Base-by-base conservation (phyloP, 2,113 vertebrate species). In the Nettapus auritus region DNA sequence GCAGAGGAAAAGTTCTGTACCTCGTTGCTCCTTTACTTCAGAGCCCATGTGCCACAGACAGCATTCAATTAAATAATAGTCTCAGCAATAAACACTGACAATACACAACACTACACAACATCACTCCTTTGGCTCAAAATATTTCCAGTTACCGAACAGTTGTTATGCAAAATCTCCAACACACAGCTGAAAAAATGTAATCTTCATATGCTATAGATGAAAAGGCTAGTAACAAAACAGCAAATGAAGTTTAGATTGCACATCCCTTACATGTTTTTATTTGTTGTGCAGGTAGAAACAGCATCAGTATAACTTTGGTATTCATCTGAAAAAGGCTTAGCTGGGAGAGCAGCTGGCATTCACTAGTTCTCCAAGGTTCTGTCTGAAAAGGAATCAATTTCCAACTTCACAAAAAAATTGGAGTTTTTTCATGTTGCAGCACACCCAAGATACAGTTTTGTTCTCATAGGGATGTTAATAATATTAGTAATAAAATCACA, bases 291-390 rank as follows among this genome's bases (percentile, higher is more conserved):
- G 64, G 52, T 79, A 78, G 84, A 83, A 91, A 95, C 33, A 71
- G 90, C 80, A 63, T 68, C 33, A 48, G 60, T 83, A 15, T 56
- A 93, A 84, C 92, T 96, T 96, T 93, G 94, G 96, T 90, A 93
- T 95, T 95, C 18, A 67, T 40, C 62, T 78, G 82, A 63, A 81
- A 81, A 84, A 86, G 80, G 82, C 64, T 55, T 38, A n/a, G 71
- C 1, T 86, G 69, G 85, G 82, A 92, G 73, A 82, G 77, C 75
- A 42, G 52, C 62, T 69, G 66, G 52, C 70, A 76, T 28, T 28
- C 16, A 8, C 28, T 38, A 75, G 34, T 56, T 86, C 60, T 53
- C 79, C 85, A 71, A 83, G 60, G 55, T 60, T 95, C 57, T 62
- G 36, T 52, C 76, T 88, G 64, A 53, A 70, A 87, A 94, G 63